phyloP scores from a whole-genome alignment of 2,113 vertebrate species.

The Pogonocichla stellata region DNA sequence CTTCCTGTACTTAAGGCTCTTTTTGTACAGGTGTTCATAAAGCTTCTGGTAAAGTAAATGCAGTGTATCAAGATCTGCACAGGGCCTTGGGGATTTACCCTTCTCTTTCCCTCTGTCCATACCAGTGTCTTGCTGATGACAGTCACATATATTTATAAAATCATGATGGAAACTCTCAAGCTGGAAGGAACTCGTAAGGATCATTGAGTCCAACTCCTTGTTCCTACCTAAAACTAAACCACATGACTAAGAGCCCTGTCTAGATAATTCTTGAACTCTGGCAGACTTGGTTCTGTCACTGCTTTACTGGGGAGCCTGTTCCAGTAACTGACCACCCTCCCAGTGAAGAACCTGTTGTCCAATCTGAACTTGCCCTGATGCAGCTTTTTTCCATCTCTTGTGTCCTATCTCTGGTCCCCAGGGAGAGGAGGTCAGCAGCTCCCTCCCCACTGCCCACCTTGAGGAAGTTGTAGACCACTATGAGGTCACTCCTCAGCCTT shows the following conservation, averaged over 20 bases:
- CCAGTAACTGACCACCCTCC: neutral
- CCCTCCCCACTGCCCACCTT: fast-evolving
- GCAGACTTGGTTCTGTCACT: neutral
- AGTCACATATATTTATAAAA: neutral
- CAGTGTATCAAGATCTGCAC: neutral
- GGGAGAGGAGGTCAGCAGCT: neutral
- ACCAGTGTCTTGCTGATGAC: neutral
- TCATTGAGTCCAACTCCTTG: neutral
- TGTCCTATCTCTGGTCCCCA: neutral
- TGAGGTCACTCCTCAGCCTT: neutral
- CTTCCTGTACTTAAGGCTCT: neutral
- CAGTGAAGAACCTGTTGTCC: neutral
- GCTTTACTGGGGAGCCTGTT: neutral
- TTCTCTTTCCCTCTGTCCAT: neutral
- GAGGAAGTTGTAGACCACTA: neutral
- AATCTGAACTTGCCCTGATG: neutral
- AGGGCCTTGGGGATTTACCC: neutral
- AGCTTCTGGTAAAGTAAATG: neutral
- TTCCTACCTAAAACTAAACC: neutral
- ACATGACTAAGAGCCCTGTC: neutral
- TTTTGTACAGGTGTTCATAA: neutral
- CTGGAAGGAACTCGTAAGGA: neutral
- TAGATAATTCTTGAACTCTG: neutral
- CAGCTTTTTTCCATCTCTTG: neutral
- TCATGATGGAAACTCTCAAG: neutral